Base-by-base conservation (phyloP, 2,888 invertebrate species). In the Temnothorax unifasciatus region DNA sequence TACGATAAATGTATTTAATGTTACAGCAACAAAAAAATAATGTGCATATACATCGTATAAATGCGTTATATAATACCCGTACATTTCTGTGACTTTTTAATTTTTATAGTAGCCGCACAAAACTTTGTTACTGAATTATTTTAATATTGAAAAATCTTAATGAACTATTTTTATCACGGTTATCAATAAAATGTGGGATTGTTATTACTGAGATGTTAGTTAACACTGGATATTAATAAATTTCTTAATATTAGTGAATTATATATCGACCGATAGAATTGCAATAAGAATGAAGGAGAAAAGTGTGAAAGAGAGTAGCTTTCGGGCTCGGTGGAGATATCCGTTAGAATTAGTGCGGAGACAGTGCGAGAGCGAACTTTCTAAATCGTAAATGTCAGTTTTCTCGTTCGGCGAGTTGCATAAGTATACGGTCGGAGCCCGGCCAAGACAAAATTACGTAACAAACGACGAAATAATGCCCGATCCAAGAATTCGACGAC, bases 371-470 rank as follows among this genome's bases (percentile, higher is more conserved):
- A 89, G 86, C 84, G 84, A 90, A 95, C 95, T 95, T 95, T 95
- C 95, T 94, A 95, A 95, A 94, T 90, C 91, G 92, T 94, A 94
- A 94, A 94, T 94, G 94, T 94, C 93, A 94, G 92, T 90, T 91
- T 90, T 93, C 90, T 90, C 86, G 87, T 83, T 86, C 79, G 82
- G 74, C 21, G 15, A 59, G 88, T 93, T 93, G 88, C 93, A 90
- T 92, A 93, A 93, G 89, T 76, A 66, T 76, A 66, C 64, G 61
- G 50, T 38, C 21, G 50, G 57, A 21, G 44, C 47, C 59, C 38
- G 25, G 63, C 63, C 68, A 29, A 68, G 83, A 71, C 59, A 38
- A 74, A 88, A 86, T 91, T 91, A 86, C 71, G 83, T 85, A 88
- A 90, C 2, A 57, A 75, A 77, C 85, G 85, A 84, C 82, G 84